Conservation (phyloP, 2,113 vertebrate species). For the Lasiurus cinereus region DNA sequence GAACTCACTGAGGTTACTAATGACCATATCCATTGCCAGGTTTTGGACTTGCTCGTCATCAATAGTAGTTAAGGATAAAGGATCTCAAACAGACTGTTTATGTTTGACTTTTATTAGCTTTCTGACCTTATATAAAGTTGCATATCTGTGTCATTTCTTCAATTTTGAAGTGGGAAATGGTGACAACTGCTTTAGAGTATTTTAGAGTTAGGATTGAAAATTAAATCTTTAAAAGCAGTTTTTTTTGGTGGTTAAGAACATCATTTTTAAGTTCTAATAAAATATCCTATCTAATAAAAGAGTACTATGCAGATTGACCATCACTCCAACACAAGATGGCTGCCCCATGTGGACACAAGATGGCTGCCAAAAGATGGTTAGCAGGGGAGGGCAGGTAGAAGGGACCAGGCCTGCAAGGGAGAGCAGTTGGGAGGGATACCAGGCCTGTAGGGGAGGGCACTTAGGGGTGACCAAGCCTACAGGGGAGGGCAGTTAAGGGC, state of each 20-base stretch:
- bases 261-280: not conserved
- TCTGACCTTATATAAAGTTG: not conserved
- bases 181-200: not conserved
- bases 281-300: too few relatives aligned
- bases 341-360: too few relatives aligned
- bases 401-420: too few relatives aligned
- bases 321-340: too few relatives aligned
- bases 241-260: not conserved
- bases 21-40: not conserved
- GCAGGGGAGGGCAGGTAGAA: too few relatives aligned
- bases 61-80: not conserved
- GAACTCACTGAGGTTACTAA: not conserved
- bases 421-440: too few relatives aligned
- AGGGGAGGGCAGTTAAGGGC: too few relatives aligned
- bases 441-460: too few relatives aligned
- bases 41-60: not conserved
- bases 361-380: too few relatives aligned
- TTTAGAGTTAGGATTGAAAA: constrained; percentile 32
- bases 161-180: not conserved
- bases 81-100: not conserved
- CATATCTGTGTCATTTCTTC: not conserved
- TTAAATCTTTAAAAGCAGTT: not conserved
- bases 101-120: not conserved
- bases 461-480: too few relatives aligned
- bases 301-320: too few relatives aligned